Evolutionary conservation across 2,797 vertebrate genomes (phyloP), one percentile per base, ranked within the genome.

Genomic region (Tokudaia tokunoshimensis): DNA sequence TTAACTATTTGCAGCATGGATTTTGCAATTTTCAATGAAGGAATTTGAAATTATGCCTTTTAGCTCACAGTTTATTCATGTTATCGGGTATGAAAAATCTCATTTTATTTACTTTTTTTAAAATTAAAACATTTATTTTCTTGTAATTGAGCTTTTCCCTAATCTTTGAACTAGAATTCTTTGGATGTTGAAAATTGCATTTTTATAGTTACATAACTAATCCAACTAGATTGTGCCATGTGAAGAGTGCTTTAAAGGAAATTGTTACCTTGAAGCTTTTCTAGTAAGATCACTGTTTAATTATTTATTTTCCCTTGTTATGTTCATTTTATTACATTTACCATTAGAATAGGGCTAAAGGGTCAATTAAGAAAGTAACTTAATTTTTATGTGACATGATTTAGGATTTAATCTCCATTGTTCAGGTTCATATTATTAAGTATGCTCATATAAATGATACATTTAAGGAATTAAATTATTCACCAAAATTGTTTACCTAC

Each of bases 161-260:
- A 24, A 85, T 84, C 83, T 90, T 95, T 78, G 57, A 95, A 82
- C 70, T 70, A 94, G 88, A 20, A 57, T 50, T 29, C 17, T 86
- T 87, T 80, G 55, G 19, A 24, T 91, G 1, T 87, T 93, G 75
- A 85, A 92, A 94, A 72, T 31, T 78, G 65, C 75, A 61, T 78
- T 86, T 92, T 96, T 81, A 5, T 89, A 72, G 19, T 89, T 95
- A 55, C 47, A 61, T 70, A 86, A 96, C 76, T 83, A 79, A 59
- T 57, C 59, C 67, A 95, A 2, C 79, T 22, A 88, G 59, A 20
- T 29, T 82, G 17, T 90, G 6, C 41, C 94, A 86, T 93, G 34
- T 93, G n/a, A 87, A n/a, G 79, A 24, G 41, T 93, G 22, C 79
- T 91, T 95, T 78, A 93, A 97, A 94, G 80, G 34, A 76, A 89